Conservation (phyloP, 2,113 vertebrate genomes). For the Pycnonotus jocosus region DNA sequence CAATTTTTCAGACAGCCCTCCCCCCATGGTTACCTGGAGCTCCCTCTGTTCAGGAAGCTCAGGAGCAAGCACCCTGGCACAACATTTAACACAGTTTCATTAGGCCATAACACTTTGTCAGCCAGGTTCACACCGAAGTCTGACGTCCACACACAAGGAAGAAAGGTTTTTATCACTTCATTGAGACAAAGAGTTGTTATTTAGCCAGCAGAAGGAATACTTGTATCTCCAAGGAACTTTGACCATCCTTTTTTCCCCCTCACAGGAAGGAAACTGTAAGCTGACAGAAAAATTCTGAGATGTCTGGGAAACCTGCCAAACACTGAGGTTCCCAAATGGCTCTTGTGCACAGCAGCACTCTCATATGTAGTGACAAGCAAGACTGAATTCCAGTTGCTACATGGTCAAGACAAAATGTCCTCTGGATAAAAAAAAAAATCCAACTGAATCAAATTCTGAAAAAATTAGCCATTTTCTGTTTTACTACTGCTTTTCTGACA, state of each 20-base stretch:
- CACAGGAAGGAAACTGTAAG: background rate
- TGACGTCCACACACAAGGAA: background rate
- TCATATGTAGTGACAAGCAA: background rate
- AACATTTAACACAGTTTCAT: background rate
- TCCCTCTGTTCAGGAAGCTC: background rate
- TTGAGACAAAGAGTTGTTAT: background rate
- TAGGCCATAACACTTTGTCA: background rate
- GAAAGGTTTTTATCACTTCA: background rate
- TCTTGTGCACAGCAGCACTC: background rate
- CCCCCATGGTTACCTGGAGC: background rate
- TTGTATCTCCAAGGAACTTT: background rate
- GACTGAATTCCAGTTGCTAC: background rate
- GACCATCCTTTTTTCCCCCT: background rate
- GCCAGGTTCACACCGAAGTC: background rate
- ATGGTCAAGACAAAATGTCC: background rate
- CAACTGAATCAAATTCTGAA: background rate
- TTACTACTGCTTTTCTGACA: background rate
- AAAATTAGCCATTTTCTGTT: background rate
- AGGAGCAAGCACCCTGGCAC: background rate
- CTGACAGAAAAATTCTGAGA: background rate
- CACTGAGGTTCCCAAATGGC: rapidly evolving
- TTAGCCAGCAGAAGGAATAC: background rate
- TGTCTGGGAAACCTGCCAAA: background rate
- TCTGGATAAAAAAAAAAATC: background rate
- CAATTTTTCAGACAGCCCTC: background rate